A percentile compares a stretch with the other conserved stretches of the same genome.
These are phyloP conservation scores for Euproctis similis DNA, from an alignment of 2,888 invertebrate species.

Conservation along the genomic window DNA sequence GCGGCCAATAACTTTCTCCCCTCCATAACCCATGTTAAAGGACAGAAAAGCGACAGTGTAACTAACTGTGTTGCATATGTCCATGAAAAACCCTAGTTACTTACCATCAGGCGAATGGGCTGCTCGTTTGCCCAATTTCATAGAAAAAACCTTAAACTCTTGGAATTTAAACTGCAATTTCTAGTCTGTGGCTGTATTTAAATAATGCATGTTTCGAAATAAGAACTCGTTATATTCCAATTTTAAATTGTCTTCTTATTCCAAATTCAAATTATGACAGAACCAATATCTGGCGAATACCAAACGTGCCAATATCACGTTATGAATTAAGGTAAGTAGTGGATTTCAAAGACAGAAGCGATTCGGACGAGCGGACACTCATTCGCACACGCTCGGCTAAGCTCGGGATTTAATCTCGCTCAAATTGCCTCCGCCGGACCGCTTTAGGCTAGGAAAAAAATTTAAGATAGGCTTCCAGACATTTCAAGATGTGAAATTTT, in stretches of 20 bases:
- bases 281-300: constrained; percentile 29
- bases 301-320: constrained; percentile 27
- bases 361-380: constrained; percentile 22
- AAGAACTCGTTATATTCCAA: constrained; percentile 10
- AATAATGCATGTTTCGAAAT: too few species aligned
- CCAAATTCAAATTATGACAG: constrained; percentile 30
- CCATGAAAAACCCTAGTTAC: too few species aligned
- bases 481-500: constrained; percentile 29
- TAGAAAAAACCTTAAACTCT: too few species aligned
- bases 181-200: too few species aligned
- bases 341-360: constrained; percentile 26
- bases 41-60: too few species aligned
- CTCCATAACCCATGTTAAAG: too few species aligned
- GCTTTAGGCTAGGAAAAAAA: constrained; percentile 27
- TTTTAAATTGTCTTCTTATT: constrained; percentile 25
- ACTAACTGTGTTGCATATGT: too few species aligned
- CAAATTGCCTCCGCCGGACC: constrained; percentile 39
- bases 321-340: constrained; percentile 35
- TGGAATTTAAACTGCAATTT: too few species aligned
- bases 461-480: constrained; percentile 31
- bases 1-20: too few species aligned
- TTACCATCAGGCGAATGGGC: too few species aligned
- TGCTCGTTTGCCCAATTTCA: too few species aligned
- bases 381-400: constrained; percentile 32
- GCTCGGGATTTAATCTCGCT: constrained; percentile 42